These are phyloP conservation scores for Steatocranus sp. DNA, from an alignment of 2,797 vertebrate species.

Conservation along the genomic window DNA sequence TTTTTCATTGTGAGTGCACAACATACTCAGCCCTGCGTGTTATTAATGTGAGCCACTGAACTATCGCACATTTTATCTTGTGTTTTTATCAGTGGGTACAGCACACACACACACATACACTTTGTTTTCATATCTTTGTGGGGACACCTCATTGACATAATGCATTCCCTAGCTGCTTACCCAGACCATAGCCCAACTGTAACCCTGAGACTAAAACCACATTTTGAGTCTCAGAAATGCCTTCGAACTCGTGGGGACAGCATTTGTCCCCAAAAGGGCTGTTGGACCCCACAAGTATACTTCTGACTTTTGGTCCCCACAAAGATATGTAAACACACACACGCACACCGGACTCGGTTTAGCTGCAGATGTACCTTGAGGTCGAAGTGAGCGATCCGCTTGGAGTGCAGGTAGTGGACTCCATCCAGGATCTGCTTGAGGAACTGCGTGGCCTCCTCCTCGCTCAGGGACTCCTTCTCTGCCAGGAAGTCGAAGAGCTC, in stretches of 20 bases:
- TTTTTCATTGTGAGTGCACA: neutral
- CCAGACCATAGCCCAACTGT: fast-evolving
- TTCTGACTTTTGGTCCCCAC: neutral
- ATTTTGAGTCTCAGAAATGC: neutral
- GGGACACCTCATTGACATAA: neutral
- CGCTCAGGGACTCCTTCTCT: conserved; percentile 95
- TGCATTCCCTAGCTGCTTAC: neutral
- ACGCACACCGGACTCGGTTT: fast-evolving
- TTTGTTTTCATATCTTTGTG: neutral
- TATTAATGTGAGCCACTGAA: neutral
- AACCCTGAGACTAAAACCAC: fast-evolving
- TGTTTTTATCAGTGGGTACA: neutral
- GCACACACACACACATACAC: neutral
- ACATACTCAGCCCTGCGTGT: neutral
- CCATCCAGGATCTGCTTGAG: conserved; percentile 98
- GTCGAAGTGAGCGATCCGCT: conserved; percentile 96
- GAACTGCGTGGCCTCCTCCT: conserved; percentile 98
- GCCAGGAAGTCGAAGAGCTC: conserved; percentile 98
- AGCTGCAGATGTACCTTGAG: conserved; percentile 82
- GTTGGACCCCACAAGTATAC: neutral
- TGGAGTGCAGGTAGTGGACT: conserved; percentile 93
- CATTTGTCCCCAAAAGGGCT: fast-evolving
- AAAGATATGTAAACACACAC: neutral
- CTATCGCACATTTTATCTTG: neutral
- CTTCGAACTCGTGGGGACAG: fast-evolving